These are phyloP conservation scores for Siniperca chuatsi DNA, from an alignment of 2,113 vertebrate species.

Conservation along the genomic window DNA sequence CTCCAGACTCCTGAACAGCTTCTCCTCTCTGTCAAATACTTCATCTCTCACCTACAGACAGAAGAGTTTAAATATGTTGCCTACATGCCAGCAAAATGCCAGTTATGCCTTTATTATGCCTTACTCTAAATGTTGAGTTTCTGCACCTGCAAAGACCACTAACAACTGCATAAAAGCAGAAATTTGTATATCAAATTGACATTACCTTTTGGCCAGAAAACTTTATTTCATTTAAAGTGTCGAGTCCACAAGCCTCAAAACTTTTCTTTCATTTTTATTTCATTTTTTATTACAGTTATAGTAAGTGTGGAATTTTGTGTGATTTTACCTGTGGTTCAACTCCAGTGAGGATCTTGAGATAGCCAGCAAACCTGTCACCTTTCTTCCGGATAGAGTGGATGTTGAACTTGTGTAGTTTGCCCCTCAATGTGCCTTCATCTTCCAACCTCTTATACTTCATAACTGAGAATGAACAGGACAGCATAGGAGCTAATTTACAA, in stretches of 20 bases:
- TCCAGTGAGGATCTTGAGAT: slow-evolving; percentile 93
- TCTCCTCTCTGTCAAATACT: slow-evolving; percentile 93
- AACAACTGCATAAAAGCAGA: neutral
- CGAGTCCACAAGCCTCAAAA: neutral
- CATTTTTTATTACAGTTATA: neutral
- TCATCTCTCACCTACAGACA: slow-evolving; percentile 92
- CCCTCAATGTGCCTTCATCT: slow-evolving; percentile 93
- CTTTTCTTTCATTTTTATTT: too few relatives aligned
- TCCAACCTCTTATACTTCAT: slow-evolving; percentile 95
- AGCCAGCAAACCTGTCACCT: slow-evolving; percentile 94
- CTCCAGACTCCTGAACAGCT: slow-evolving; percentile 92
- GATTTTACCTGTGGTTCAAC: slow-evolving; percentile 92
- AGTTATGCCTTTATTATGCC: neutral
- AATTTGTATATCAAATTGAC: neutral
- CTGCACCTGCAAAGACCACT: neutral
- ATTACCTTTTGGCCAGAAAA: neutral
- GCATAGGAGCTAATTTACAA: neutral
- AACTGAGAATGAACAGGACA: slow-evolving; percentile 82
- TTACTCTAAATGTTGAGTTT: neutral
- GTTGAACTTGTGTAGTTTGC: slow-evolving; percentile 92
- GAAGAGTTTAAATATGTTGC: neutral
- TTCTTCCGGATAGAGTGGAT: slow-evolving; percentile 98
- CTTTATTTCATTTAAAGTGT: neutral
- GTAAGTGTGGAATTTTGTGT: neutral
- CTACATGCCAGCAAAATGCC: neutral